Evolutionary conservation across 2,113 vertebrate species (phyloP).

Genomic region (Mystacornis crossleyi): DNA sequence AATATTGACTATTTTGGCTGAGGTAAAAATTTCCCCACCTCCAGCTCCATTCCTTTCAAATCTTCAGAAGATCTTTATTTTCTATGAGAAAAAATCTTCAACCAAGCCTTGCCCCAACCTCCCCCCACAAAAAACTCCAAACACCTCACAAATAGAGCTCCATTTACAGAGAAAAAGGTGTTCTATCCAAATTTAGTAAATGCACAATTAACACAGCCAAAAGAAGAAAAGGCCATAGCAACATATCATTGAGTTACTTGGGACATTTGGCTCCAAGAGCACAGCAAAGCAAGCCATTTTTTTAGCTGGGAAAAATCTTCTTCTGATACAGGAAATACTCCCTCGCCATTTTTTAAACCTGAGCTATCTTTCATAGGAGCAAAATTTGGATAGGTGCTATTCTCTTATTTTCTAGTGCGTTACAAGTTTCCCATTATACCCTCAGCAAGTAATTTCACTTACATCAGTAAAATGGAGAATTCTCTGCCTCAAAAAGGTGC

Average conservation of each 20-base stretch:
- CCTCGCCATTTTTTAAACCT: neutral
- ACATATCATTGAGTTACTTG: neutral
- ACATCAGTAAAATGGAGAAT: neutral
- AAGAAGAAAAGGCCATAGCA: neutral
- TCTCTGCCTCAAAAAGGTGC: neutral
- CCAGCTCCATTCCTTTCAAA: neutral
- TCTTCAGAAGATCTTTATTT: neutral
- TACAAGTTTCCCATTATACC: neutral
- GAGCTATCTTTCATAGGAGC: neutral
- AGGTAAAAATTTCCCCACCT: neutral
- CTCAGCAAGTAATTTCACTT: neutral
- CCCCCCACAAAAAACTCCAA: accelerated
- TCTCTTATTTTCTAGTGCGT: neutral
- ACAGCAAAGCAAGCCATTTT: neutral
- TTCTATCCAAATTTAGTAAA: neutral
- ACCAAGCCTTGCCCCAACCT: accelerated
- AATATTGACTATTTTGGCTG: neutral
- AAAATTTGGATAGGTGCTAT: neutral
- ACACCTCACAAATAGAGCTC: neutral
- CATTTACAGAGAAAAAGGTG: neutral
- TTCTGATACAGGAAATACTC: neutral
- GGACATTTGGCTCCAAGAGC: neutral
- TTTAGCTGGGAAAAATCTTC: neutral
- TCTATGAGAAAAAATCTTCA: neutral
- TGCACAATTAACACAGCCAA: neutral